Conservation (phyloP, 30 jellyfish, hydroid and myxozoan genomes). For the Pelagia noctiluca region DNA sequence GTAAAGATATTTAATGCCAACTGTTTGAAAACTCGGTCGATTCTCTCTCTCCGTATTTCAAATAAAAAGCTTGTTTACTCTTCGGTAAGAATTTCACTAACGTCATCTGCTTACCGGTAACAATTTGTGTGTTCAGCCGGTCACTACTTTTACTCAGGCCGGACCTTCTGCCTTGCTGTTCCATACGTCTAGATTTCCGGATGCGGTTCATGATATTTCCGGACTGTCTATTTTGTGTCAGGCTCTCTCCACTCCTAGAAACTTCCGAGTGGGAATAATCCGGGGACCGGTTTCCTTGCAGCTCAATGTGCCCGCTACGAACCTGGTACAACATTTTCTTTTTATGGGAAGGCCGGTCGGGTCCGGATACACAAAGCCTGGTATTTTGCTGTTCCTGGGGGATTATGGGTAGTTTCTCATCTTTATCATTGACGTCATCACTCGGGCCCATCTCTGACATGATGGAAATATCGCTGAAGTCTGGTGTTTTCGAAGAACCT, state of each 20-base stretch:
- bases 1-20: slow-evolving; percentile 35
- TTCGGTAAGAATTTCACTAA: slow-evolving; percentile 59
- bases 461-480: not conserved
- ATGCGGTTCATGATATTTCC: not conserved
- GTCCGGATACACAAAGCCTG: slow-evolving; percentile 16
- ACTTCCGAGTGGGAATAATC: not conserved
- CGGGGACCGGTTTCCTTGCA: slow-evolving; percentile 9
- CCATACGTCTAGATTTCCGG: slow-evolving; percentile 24
- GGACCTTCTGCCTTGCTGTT: not conserved
- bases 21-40: slow-evolving; percentile 20
- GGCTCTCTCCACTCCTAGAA: not conserved
- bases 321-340: slow-evolving; percentile 54
- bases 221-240: slow-evolving; percentile 5
- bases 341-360: not conserved
- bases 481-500: slow-evolving; percentile 17
- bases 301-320: slow-evolving; percentile 43
- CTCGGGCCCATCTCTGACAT: slow-evolving; percentile 14
- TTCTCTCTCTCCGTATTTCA: slow-evolving; percentile 11
- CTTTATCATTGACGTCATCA: slow-evolving; percentile 1
- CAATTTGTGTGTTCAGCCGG: not conserved
- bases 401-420: not conserved
- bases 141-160: not conserved
- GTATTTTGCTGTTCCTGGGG: not conserved
- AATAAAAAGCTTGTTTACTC: slow-evolving; percentile 54
- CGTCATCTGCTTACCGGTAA: slow-evolving; percentile 57